A percentile compares a stretch with the other conserved stretches of the same genome.
Conservation (phyloP, 2,797 vertebrate genomes). For the Coregonus ussuriensis region DNA sequence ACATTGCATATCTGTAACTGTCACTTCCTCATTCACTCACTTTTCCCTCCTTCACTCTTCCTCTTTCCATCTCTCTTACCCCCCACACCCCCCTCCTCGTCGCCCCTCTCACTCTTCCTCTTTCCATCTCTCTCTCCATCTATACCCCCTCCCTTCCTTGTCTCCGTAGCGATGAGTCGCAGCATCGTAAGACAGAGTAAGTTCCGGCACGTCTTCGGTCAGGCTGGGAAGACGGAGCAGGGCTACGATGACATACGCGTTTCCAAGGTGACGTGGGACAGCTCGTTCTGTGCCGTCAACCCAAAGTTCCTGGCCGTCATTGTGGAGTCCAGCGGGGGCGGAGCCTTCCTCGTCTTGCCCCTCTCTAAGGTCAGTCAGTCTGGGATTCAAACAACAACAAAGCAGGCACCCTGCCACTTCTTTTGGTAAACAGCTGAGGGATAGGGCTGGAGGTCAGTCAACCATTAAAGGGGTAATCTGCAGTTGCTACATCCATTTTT, state of each 20-base stretch:
- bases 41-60: neutral
- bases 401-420: too few species aligned
- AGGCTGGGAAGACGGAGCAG: constrained; percentile 92
- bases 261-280: constrained; percentile 98
- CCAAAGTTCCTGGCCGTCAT: constrained; percentile 98
- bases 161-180: constrained; percentile 90
- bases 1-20: too few species aligned
- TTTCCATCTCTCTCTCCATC: neutral
- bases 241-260: constrained; percentile 97
- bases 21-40: too few species aligned
- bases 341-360: constrained; percentile 91
- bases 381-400: too few species aligned
- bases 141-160: neutral
- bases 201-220: constrained; percentile 97
- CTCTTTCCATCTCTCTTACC: neutral
- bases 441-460: too few species aligned
- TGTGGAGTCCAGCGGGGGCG: constrained; percentile 93
- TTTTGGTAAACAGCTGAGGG: too few species aligned
- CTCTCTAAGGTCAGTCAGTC: constrained; percentile 83
- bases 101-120: too few species aligned
- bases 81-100: neutral
- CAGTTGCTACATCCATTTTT: too few species aligned
- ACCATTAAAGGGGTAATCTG: too few species aligned
- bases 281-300: constrained; percentile 96
- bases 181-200: constrained; percentile 98